These are phyloP conservation scores for Eugnorisma glareosa DNA, from an alignment of 2,888 invertebrate genomes.

Conservation along the genomic window DNA sequence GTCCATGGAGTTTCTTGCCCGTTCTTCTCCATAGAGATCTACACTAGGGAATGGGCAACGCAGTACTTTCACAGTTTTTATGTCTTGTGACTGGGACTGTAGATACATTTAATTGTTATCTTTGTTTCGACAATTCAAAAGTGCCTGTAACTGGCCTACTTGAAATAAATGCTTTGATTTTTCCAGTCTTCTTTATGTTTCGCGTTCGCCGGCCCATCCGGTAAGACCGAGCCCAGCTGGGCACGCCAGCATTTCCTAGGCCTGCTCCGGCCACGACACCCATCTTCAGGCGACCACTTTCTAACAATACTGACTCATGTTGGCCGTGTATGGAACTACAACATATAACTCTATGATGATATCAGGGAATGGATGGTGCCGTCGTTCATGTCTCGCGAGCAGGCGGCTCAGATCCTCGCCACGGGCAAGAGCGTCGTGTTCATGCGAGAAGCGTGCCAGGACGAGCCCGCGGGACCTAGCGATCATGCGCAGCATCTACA, in stretches of 20 bases:
- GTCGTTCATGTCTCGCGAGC: slow-evolving; percentile 95
- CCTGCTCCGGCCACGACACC: neutral
- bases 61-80: too few relatives aligned
- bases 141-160: too few relatives aligned
- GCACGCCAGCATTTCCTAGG: neutral
- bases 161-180: too few relatives aligned
- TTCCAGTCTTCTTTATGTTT: too few relatives aligned
- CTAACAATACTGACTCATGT: neutral
- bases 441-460: slow-evolving; percentile 97
- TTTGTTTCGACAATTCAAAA: too few relatives aligned
- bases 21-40: too few relatives aligned
- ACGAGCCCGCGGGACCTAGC: slow-evolving; percentile 92
- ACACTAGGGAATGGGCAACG: too few relatives aligned
- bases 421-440: slow-evolving; percentile 99
- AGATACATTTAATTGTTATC: too few relatives aligned
- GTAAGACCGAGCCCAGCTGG: neutral
- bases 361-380: slow-evolving; percentile 96
- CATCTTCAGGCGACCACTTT: neutral
- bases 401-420: slow-evolving; percentile 97
- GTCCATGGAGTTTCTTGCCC: too few relatives aligned
- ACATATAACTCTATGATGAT: neutral
- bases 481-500: slow-evolving; percentile 91
- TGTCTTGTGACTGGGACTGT: too few relatives aligned
- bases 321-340: neutral
- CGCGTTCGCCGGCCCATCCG: neutral